These are phyloP conservation scores for Drosophila seguyi DNA, from an alignment of 1,140 invertebrate species.

Conservation along the genomic window DNA sequence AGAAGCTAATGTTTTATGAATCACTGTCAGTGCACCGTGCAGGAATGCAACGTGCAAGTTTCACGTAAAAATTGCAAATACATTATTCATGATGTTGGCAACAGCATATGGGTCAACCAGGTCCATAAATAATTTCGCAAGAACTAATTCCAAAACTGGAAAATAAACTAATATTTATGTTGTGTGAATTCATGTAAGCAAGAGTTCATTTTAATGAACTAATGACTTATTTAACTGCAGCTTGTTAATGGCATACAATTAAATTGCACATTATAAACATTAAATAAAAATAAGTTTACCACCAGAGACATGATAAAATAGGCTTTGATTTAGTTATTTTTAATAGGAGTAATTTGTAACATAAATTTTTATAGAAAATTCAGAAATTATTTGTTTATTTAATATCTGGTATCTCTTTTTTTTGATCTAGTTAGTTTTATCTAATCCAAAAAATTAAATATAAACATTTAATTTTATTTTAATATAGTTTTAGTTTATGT, in stretches of 20 bases:
- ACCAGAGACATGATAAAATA: not conserved
- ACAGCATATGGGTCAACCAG: slow-evolving; percentile 7
- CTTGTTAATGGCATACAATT: slow-evolving; percentile 10
- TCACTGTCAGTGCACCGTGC: slow-evolving; percentile 18
- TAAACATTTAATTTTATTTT: too few relatives aligned
- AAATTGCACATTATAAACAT: slow-evolving; percentile 6
- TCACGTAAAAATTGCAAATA: slow-evolving; percentile 21
- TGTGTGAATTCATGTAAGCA: not conserved
- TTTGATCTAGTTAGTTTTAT: not conserved
- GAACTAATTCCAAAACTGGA: slow-evolving; percentile 7
- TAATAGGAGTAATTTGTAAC: not conserved
- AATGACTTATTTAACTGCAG: slow-evolving; percentile 2
- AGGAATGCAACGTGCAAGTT: slow-evolving; percentile 17
- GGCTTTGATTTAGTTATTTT: not conserved
- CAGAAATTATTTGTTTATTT: not conserved
- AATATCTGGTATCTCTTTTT: not conserved
- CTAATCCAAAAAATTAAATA: not conserved
- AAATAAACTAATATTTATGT: slow-evolving; percentile 20
- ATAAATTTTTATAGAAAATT: not conserved
- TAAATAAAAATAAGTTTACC: not conserved
- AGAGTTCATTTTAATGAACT: slow-evolving; percentile 1
- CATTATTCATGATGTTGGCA: slow-evolving; percentile 41
- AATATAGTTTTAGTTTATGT: too few relatives aligned
- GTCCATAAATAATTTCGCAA: slow-evolving; percentile 22
- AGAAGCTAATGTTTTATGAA: slow-evolving; percentile 44